A percentile compares a stretch with the other conserved stretches of the same genome.
These are phyloP conservation scores for Smittia sp. DNA, from an alignment of 2,888 invertebrate species.

Conservation along the genomic window DNA sequence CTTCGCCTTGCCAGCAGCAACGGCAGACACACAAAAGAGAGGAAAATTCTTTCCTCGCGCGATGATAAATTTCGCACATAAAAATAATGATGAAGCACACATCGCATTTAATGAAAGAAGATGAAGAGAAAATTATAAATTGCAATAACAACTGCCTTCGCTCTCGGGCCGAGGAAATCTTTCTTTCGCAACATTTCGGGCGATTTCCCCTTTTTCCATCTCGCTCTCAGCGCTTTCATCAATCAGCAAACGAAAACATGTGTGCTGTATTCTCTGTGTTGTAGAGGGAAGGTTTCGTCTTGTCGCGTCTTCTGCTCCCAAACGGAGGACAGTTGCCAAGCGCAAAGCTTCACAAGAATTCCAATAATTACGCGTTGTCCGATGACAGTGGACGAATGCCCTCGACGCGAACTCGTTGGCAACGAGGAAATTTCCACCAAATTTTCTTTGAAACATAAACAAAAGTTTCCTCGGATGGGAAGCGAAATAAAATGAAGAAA, in stretches of 20 bases:
- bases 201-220: neutral
- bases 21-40: neutral
- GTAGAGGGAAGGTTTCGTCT: neutral
- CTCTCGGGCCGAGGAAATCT: neutral
- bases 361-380: too few species aligned
- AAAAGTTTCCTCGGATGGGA: neutral
- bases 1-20: neutral
- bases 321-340: too few species aligned
- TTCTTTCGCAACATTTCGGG: conserved; percentile 20
- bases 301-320: too few species aligned
- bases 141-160: conserved; percentile 22
- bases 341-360: too few species aligned
- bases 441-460: neutral
- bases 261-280: conserved; percentile 10
- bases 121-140: conserved; percentile 21
- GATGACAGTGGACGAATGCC: too few species aligned
- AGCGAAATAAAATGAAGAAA: neutral
- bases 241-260: conserved; percentile 37
- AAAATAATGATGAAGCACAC: conserved; percentile 12
- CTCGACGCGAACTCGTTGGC: too few species aligned
- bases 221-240: conserved; percentile 15
- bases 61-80: conserved; percentile 15
- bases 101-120: conserved; percentile 17
- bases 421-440: neutral
- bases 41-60: neutral